phyloP scores from a whole-genome alignment of 2,797 vertebrate genomes.

The Sebastes miniatus region DNA sequence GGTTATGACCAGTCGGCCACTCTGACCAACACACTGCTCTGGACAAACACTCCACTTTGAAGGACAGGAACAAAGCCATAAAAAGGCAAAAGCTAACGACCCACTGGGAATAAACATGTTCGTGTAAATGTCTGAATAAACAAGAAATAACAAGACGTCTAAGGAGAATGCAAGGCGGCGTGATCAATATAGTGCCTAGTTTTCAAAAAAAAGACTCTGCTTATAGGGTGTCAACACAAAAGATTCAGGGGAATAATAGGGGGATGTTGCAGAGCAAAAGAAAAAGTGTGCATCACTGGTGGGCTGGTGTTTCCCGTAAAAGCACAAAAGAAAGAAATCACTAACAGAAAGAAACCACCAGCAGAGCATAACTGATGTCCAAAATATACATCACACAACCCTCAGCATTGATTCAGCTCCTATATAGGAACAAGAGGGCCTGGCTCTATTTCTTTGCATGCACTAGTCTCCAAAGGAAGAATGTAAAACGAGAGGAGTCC shows the following conservation, averaged over 20 bases:
- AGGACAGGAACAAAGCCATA: conserved; percentile 67
- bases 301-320: background rate
- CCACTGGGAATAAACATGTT: conserved; percentile 44
- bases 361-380: conserved; percentile 23
- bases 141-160: conserved; percentile 10
- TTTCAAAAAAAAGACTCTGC: conserved; percentile 9
- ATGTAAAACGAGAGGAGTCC: conserved; percentile 66
- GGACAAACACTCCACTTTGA: conserved; percentile 81
- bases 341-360: conserved; percentile 5
- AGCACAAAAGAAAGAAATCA: background rate
- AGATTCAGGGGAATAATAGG: background rate
- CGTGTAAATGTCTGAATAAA: conserved; percentile 39
- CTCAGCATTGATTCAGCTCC: conserved; percentile 47
- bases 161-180: conserved; percentile 11
- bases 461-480: conserved; percentile 61
- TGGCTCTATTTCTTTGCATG: conserved; percentile 57
- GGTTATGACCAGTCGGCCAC: conserved; percentile 66
- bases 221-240: conserved; percentile 6
- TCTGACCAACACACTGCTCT: conserved; percentile 82
- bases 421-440: conserved; percentile 35
- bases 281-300: background rate
- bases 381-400: conserved; percentile 55
- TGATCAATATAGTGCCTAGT: conserved; percentile 7
- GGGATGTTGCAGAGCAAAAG: background rate
- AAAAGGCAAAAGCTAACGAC: conserved; percentile 58